phyloP scores from a whole-genome alignment of 2,113 vertebrate genomes.

The Dissostichus mawsoni region DNA sequence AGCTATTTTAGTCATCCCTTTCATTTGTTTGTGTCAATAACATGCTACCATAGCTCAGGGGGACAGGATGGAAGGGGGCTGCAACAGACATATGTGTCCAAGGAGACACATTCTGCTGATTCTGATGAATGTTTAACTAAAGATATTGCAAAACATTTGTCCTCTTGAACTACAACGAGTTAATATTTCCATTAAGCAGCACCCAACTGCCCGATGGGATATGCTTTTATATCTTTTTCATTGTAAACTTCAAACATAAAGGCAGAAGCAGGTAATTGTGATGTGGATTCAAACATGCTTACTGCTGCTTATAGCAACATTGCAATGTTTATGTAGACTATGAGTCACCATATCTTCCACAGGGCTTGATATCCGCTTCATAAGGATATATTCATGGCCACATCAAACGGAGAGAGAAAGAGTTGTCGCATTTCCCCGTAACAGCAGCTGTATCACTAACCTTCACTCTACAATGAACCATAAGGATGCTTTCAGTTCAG shows the following conservation, averaged over 20 bases:
- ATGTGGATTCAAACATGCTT: neutral
- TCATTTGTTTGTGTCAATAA: constrained; percentile 31
- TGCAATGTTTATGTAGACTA: neutral
- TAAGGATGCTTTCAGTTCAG: constrained; percentile 17
- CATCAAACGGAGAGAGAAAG: neutral
- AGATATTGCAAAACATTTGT: neutral
- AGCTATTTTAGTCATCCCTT: constrained; percentile 8
- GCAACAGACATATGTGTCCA: neutral
- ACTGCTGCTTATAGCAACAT: neutral
- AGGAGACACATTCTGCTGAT: constrained; percentile 6
- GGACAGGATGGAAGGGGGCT: neutral
- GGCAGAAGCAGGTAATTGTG: neutral
- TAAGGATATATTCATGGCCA: neutral
- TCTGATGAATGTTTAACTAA: neutral
- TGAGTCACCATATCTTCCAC: neutral
- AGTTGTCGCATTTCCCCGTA: neutral
- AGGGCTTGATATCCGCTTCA: neutral
- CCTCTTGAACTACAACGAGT: neutral
- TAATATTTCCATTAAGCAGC: too few species aligned
- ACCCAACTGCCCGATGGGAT: too few species aligned
- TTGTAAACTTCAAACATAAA: neutral
- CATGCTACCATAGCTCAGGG: neutral
- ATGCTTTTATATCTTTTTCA: too few species aligned
- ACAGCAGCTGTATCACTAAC: constrained; percentile 27
- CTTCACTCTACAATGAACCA: constrained; percentile 28